Base-by-base conservation (phyloP, 2,113 vertebrate genomes). In the Hymenochirus boettgeri region DNA sequence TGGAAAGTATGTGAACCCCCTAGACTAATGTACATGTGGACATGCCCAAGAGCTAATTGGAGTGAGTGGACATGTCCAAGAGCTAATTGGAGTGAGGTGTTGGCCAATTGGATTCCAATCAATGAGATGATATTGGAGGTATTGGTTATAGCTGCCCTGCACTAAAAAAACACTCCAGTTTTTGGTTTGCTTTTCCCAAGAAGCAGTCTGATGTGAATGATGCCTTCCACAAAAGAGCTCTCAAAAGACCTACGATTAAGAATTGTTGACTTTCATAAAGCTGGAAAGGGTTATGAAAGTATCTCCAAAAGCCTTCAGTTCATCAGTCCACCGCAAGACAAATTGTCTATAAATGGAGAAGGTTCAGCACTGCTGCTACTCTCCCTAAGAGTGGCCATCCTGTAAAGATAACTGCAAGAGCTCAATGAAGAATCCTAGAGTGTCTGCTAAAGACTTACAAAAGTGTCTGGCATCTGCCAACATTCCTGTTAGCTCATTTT, bases 181-280 rank as follows among this genome's bases (percentile, higher is more conserved):
- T 31, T 31, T 4, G 29, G 29, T 31, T 31, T 31, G 29, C 29
- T 31, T 31, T 31, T 31, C 29, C 29, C 29, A 4, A 31, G 29
- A 31, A 31, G 29, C 29, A 31, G 29, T n/a, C 31, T 57, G 29
- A 57, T 57, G 54, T 23, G 48, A 57, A 57, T 7, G 5, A 37
- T 35, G 54, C 29, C 54, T 33, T 18, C 5, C 29, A 37, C 29
- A 33, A 57, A 57, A 22, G 8, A 57, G 19, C n/a, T 57, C 29
- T 35, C 54, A 35, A 29, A 57, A 35, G 54, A 35, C 54, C 29
- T 57, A 37, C 29, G 9, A 35, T 57, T 22, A 57, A 57, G 29
- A 57, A 57, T 57, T 21, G 31, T 57, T 57, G 54, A 57, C 27
- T 57, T 35, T 27, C 54, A 21, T 57, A 37, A 57, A 35, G 54